phyloP scores from a whole-genome alignment of 2,797 vertebrate species.

The Scleropages formosus region DNA sequence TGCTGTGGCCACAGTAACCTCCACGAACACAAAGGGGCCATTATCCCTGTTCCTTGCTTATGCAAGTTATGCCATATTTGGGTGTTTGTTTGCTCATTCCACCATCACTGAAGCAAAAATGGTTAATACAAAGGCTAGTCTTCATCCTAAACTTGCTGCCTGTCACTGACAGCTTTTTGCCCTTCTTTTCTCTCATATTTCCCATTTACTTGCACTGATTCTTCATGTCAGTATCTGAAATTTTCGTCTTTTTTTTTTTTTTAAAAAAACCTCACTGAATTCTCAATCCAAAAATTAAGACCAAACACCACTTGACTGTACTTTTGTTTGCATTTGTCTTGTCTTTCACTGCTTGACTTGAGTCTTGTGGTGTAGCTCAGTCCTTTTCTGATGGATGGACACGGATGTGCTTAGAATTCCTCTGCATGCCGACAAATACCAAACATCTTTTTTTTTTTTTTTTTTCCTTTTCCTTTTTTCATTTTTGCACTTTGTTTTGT shows the following conservation, averaged over 20 bases:
- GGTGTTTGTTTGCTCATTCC: conserved; percentile 50
- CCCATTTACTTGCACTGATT: conserved; percentile 38
- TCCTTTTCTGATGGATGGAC: conserved; percentile 63
- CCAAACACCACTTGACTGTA: conserved; percentile 55
- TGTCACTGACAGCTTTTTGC: conserved; percentile 45
- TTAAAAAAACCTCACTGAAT: conserved; percentile 41
- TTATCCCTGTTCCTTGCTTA: conserved; percentile 27
- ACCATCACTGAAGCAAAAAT: conserved; percentile 45
- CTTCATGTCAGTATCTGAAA: conserved; percentile 36
- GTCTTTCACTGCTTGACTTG: conserved; percentile 58
- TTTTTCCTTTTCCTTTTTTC: not conserved
- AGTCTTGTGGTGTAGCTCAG: conserved; percentile 61
- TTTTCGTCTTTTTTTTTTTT: too few relatives aligned
- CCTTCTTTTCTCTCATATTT: conserved; percentile 1
- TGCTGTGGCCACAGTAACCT: conserved; percentile 38
- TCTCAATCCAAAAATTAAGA: conserved; percentile 48
- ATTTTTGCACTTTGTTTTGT: not conserved
- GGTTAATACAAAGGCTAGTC: conserved; percentile 41
- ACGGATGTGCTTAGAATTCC: conserved; percentile 76
- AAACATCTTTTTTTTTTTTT: conserved; percentile 51
- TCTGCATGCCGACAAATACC: conserved; percentile 74
- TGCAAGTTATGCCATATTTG: conserved; percentile 59
- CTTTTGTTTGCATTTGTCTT: conserved; percentile 24
- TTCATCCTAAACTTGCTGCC: conserved; percentile 43
- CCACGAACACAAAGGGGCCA: conserved; percentile 41